A percentile compares a stretch with the other conserved stretches of the same genome.
Conservation (phyloP, 2,113 vertebrate species). For the Hypanus sabinus region DNA sequence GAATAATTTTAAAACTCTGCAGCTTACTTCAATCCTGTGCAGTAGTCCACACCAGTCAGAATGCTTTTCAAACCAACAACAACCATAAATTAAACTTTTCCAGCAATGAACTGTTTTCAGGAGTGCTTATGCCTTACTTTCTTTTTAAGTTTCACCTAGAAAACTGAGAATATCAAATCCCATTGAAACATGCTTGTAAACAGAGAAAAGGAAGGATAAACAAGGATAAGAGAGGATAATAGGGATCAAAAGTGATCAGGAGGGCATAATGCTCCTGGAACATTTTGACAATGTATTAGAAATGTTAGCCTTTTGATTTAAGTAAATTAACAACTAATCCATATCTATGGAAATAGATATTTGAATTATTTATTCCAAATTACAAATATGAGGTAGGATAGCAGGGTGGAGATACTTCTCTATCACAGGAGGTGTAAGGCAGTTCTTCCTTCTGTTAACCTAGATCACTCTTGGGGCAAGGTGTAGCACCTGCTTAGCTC, state of each 20-base stretch:
- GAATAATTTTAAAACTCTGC: too few relatives aligned
- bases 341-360: not conserved
- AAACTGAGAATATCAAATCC: not conserved
- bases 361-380: not conserved
- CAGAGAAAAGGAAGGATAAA: not conserved
- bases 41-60: too few relatives aligned
- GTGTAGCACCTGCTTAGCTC: too few relatives aligned
- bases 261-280: not conserved
- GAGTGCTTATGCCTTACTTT: not conserved
- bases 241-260: not conserved
- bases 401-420: too few relatives aligned
- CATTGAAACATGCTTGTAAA: not conserved
- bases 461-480: too few relatives aligned
- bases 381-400: too few relatives aligned
- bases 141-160: not conserved
- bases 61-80: not conserved
- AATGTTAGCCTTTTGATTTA: not conserved
- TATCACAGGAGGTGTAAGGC: too few relatives aligned
- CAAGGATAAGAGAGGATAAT: not conserved
- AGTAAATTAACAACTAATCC: not conserved
- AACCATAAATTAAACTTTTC: not conserved
- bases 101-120: not conserved
- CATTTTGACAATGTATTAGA: not conserved
- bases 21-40: too few relatives aligned
- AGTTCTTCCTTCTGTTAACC: too few relatives aligned